phyloP scores from a whole-genome alignment of 1,140 invertebrate genomes.

The Trichogramma pretiosum region DNA sequence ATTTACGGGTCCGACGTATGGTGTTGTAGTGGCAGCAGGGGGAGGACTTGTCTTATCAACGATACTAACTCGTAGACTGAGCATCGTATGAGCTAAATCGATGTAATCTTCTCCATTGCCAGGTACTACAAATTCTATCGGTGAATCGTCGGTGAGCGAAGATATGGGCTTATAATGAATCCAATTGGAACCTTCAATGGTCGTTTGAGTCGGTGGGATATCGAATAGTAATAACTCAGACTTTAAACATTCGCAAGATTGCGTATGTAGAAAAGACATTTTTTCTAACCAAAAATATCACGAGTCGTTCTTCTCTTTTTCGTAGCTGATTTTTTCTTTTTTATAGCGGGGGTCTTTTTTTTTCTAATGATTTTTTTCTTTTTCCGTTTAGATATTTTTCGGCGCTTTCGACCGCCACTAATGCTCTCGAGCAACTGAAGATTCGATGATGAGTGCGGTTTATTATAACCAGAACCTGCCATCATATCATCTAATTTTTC shows the following conservation, averaged over 20 bases:
- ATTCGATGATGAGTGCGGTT: too few species aligned
- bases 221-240: constrained; percentile 41
- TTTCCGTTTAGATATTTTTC: too few species aligned
- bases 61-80: too few species aligned
- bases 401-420: too few species aligned
- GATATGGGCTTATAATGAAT: constrained; percentile 39
- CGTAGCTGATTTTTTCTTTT: not conserved
- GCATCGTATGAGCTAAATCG: constrained; percentile 33
- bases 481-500: constrained; percentile 19
- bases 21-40: too few species aligned
- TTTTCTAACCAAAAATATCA: constrained; percentile 11
- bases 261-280: constrained; percentile 20
- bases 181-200: constrained; percentile 30
- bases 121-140: constrained; percentile 36
- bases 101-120: constrained; percentile 34
- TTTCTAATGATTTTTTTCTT: too few species aligned
- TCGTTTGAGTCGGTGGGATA: constrained; percentile 37
- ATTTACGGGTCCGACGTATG: constrained; percentile 24
- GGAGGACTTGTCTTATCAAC: too few species aligned
- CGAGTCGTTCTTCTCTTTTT: not conserved
- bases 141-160: constrained; percentile 30
- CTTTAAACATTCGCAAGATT: constrained; percentile 24
- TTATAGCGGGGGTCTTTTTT: too few species aligned
- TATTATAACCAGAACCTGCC: constrained; percentile 22
- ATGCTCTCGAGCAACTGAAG: too few species aligned